Evolutionary conservation across 2,113 vertebrate species (phyloP), one percentile per base, ranked within the genome.

Genomic region (Polyodon spathula): DNA sequence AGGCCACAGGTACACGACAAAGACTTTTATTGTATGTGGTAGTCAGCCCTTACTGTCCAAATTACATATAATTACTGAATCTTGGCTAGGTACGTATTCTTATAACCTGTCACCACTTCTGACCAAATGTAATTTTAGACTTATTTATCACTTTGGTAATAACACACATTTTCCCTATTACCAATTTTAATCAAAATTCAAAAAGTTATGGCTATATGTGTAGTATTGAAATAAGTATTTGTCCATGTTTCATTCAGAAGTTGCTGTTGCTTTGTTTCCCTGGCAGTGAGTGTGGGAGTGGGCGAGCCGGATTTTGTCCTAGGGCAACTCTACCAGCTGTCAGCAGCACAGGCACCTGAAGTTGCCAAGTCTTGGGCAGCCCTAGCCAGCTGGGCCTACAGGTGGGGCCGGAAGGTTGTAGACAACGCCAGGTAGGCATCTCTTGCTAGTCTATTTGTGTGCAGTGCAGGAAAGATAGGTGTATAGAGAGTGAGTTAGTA

Each of bases 321-420:
- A 73, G 96, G 96, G 16, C 93, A 97, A 67, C 84, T 99, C 2
- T 98, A 97, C 76, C 94, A 97, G 66, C 84, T 99, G 1, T 97
- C 94, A 61, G 93, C 94, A 37, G 86, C 89, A 38, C 89, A 95
- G 67, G 96, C 95, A 61, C 95, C 95, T 56, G 96, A 97, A 76
- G 87, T 97, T 57, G 94, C 95, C 54, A 99, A 99, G 75, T 94
- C 96, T 37, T 99, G 96, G 96, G 95, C 96, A 10, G 89, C 95
- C 2, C 71, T 99, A 66, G 96, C 93, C 65, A 98, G 94, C 72
- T 99, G 96, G 96, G 91, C 95, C 4, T 98, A 99, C 27, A 89
- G 96, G 73, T 99, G 96, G 96, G 96, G 96, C 66, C 81, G 96
- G 69, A 99, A 99, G 67, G 96, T 99, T 44, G 94, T 98, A 38